Base-by-base conservation (phyloP, 2,888 invertebrate genomes). In the Pollenia labialis region DNA sequence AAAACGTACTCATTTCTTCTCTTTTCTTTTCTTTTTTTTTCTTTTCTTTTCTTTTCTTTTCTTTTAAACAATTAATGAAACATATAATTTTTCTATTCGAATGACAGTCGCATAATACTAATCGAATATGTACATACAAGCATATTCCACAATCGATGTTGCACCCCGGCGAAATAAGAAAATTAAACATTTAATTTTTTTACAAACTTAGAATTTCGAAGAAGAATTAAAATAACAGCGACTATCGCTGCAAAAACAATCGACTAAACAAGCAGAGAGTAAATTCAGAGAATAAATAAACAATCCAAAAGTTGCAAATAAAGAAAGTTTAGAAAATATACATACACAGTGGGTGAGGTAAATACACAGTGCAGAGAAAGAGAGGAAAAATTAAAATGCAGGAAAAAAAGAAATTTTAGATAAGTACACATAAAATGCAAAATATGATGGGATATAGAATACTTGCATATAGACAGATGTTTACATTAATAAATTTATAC, bases 271-370 rank as follows among this genome's bases (percentile, higher is more conserved):
- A 71, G 23, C 23, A 71, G 44, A 80, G 42, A 80, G 46, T 54
- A 54, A 62, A 54, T 23, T 52, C 58, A 48, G 71, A 71, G 71
- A 80, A 71, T 58, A 44, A 60, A 48, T 62, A 52, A 80, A 69
- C 68, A 48, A 62, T 50, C 11, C 32, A 58, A 72, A 72, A 62
- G 56, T 66, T 66, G 18, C 62, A 80, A 42, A 54, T 14, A 40
- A 69, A 75, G 14, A 54, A 75, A 58, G 66, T 75, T 68, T 75
- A 42, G 16, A 75, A 46, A 74, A 74, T 42, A 74, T 81, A 81
- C 81, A 72, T 48, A 48, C 71, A 71, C 46, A 54, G 23, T 12
- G 44, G 2, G 18, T 50, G 42, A 60, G 42, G 42, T 18, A 71
- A 71, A 66, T 40, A 69, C 3, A 62, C 40, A 62, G 16, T 32